These are phyloP conservation scores for Onychorhynchus coronatus DNA, from an alignment of 2,113 vertebrate genomes.

Conservation along the genomic window DNA sequence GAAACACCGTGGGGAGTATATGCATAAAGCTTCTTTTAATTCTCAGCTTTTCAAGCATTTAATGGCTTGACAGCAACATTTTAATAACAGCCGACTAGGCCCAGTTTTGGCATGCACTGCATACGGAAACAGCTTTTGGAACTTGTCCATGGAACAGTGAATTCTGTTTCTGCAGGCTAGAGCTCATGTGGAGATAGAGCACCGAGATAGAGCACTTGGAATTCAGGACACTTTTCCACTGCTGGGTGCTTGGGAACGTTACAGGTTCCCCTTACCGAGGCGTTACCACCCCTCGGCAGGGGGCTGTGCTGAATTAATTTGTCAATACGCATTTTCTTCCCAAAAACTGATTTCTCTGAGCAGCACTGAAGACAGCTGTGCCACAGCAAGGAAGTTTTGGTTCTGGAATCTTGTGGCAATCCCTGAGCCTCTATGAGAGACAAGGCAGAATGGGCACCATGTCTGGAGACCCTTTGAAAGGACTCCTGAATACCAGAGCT, in stretches of 20 bases:
- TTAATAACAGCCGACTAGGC: conserved; percentile 68
- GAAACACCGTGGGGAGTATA: conserved; percentile 35
- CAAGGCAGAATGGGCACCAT: neutral
- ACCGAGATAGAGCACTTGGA: conserved; percentile 9
- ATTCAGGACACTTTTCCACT: conserved; percentile 11
- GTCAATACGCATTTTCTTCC: neutral
- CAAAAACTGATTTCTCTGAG: neutral
- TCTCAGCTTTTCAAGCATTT: conserved; percentile 65
- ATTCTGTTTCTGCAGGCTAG: conserved; percentile 62
- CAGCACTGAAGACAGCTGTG: neutral
- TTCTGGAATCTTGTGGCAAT: neutral
- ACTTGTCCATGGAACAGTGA: conserved; percentile 43
- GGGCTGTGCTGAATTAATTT: neutral
- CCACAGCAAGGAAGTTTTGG: neutral
- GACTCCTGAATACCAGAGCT: neutral
- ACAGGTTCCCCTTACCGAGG: fast-evolving
- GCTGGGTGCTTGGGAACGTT: neutral
- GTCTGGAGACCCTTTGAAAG: neutral
- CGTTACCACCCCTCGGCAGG: neutral
- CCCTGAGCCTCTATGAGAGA: neutral
- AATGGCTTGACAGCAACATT: conserved; percentile 70
- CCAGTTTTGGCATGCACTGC: conserved; percentile 56
- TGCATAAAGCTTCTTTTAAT: conserved; percentile 65
- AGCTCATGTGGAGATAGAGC: conserved; percentile 29
- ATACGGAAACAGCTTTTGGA: conserved; percentile 65